A percentile compares a stretch with the other conserved stretches of the same genome.
phyloP scores from a whole-genome alignment of 2,888 invertebrate genomes.

The Rambutsinella grinnellia region DNA sequence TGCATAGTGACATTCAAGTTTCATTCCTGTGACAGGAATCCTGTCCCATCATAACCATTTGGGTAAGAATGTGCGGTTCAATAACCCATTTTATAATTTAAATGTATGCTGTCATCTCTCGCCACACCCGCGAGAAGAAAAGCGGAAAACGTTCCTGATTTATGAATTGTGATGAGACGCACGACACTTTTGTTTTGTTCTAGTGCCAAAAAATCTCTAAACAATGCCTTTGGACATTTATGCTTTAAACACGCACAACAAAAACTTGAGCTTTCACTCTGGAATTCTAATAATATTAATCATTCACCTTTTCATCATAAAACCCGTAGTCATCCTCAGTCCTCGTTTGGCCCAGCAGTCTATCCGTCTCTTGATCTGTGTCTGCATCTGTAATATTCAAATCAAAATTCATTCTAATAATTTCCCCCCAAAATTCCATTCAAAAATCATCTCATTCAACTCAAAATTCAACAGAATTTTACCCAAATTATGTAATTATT shows the following conservation, averaged over 20 bases:
- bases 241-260: background rate
- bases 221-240: too few relatives aligned
- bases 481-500: background rate
- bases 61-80: background rate
- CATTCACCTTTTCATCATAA: slow-evolving; percentile 87
- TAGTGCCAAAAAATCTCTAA: background rate
- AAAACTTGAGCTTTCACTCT: too few relatives aligned
- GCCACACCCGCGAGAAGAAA: too few relatives aligned
- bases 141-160: too few relatives aligned
- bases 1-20: background rate
- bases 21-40: background rate
- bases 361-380: slow-evolving; percentile 97
- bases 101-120: too few relatives aligned
- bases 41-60: background rate
- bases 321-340: slow-evolving; percentile 90
- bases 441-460: too few relatives aligned
- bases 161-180: too few relatives aligned
- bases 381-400: slow-evolving; percentile 91
- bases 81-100: slow-evolving; percentile 30
- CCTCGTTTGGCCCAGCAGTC: slow-evolving; percentile 92
- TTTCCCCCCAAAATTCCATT: too few relatives aligned
- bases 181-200: too few relatives aligned
- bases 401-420: too few relatives aligned
- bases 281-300: background rate
- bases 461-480: too few relatives aligned